Percentiles rank a stretch among this genome's conserved stretches.
These are phyloP conservation scores for Apodemus speciosus DNA, from an alignment of 2,113 vertebrate species.

Conservation along the genomic window DNA sequence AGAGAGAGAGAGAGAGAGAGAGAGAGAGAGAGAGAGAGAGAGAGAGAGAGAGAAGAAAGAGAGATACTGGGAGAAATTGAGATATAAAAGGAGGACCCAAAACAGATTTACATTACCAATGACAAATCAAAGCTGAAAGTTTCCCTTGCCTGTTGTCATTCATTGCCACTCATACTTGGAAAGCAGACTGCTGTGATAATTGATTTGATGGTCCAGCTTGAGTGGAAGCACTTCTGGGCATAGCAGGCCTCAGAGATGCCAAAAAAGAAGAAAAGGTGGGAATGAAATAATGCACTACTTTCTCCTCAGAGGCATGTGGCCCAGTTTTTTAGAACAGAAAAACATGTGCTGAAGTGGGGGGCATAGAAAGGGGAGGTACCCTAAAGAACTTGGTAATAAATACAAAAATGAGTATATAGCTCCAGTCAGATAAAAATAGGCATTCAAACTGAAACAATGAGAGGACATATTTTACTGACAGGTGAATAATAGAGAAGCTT, in stretches of 20 bases:
- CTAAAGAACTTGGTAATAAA: slow-evolving; percentile 91
- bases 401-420: slow-evolving; percentile 91
- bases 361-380: slow-evolving; percentile 80
- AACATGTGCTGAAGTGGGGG: slow-evolving; percentile 83
- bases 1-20: neutral
- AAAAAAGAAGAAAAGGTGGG: slow-evolving; percentile 98
- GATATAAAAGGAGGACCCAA: neutral
- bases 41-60: no score
- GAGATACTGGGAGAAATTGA: slow-evolving; percentile 23
- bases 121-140: slow-evolving; percentile 90
- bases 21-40: neutral
- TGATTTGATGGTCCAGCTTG: slow-evolving; percentile 98
- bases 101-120: slow-evolving; percentile 80
- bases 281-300: slow-evolving; percentile 98
- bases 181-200: slow-evolving; percentile 96
- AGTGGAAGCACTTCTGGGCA: slow-evolving; percentile 99
- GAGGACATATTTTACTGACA: slow-evolving; percentile 95
- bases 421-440: slow-evolving; percentile 89
- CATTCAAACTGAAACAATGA: slow-evolving; percentile 92
- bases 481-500: slow-evolving; percentile 93
- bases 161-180: slow-evolving; percentile 96
- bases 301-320: slow-evolving; percentile 98
- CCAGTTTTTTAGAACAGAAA: slow-evolving; percentile 92
- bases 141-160: slow-evolving; percentile 93
- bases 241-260: slow-evolving; percentile 96